Base-by-base conservation (phyloP, 2,797 vertebrate species). In the Sitta carolinensis region DNA sequence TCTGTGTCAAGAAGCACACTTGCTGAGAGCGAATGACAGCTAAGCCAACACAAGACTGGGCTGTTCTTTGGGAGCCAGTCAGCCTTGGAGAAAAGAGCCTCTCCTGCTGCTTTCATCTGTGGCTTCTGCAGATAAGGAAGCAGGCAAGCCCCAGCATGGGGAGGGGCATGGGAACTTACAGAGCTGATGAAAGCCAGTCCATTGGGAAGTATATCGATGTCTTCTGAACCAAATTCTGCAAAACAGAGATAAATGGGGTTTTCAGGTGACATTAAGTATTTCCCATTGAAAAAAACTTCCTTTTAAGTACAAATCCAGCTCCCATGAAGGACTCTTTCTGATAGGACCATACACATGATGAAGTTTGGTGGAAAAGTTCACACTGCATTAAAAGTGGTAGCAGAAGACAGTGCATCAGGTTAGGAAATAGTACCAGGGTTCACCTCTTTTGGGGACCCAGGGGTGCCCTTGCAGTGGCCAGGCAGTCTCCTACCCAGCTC, bases 121-220 rank as follows among this genome's bases (percentile, higher is more conserved):
- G 58, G 38, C 27, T 84, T 36, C 51, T 20, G 50, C 5, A 34
- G 40, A 29, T 8, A 25, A 73, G 47, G 77, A 75, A 70, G 52
- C 29, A 59, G 58, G 38, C n/a, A 86, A 50, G 52, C 5, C 38
- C 36, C 38, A 25, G 55, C 5, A 2, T 0, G 1, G n/a, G 27
- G 45, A 32, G 22, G 18, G 62, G 20, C 23, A 13, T 1, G 11
- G 61, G 85, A 95, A 98, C 99, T 98, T 97, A 99, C 99, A 32
- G 97, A 94, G 78, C 98, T 99, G 97, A 99, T 98, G 93, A 99
- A 98, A 94, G 98, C 98, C 69, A 98, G 96, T 30, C 99, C 98
- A 77, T 98, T 97, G 64, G 97, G 98, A 87, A 99, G 97, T 63
- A 99, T 97, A 21, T 98, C 98, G 11, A 99, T 99, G 88, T 99